A percentile compares a stretch with the other conserved stretches of the same genome.
These are phyloP conservation scores for Petrocephalus microphthalmus DNA, from an alignment of 2,113 vertebrate species.

Conservation along the genomic window DNA sequence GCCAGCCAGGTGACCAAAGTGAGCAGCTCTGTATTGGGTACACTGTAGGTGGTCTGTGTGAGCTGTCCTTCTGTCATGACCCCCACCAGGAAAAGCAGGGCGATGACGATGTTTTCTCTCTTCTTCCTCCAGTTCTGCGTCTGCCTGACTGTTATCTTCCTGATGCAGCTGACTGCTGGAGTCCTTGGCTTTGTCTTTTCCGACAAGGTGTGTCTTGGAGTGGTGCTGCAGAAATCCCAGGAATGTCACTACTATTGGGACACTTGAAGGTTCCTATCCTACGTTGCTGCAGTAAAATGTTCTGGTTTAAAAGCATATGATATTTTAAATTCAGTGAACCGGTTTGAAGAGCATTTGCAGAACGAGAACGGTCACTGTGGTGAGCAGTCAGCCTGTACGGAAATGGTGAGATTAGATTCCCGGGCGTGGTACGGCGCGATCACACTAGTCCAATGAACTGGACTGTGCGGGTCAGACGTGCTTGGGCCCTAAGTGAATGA, in stretches of 20 bases:
- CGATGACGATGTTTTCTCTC: not conserved
- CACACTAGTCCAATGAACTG: not conserved
- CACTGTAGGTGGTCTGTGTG: not conserved
- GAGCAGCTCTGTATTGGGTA: not conserved
- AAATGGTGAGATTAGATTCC: too few relatives aligned
- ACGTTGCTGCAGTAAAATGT: not conserved
- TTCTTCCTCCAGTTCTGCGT: constrained; percentile 73
- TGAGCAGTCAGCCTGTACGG: too few relatives aligned
- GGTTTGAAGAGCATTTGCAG: not conserved
- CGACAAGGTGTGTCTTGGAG: constrained; percentile 65
- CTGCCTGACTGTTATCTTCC: constrained; percentile 75
- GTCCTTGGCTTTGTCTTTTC: constrained; percentile 83
- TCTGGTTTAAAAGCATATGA: not conserved
- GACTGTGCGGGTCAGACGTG: not conserved
- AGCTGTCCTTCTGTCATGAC: not conserved
- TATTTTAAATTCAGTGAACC: not conserved
- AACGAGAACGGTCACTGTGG: too few relatives aligned
- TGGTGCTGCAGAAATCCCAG: not conserved
- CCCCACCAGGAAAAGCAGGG: not conserved
- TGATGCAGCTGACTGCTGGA: constrained; percentile 78
- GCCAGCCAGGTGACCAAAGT: too few relatives aligned
- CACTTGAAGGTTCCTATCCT: not conserved
- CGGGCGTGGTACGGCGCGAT: too few relatives aligned
- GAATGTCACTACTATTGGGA: not conserved
- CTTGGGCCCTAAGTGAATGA: not conserved